Conservation (phyloP, 2,797 vertebrate genomes). For the Poeciliopsis paucimaculata region DNA sequence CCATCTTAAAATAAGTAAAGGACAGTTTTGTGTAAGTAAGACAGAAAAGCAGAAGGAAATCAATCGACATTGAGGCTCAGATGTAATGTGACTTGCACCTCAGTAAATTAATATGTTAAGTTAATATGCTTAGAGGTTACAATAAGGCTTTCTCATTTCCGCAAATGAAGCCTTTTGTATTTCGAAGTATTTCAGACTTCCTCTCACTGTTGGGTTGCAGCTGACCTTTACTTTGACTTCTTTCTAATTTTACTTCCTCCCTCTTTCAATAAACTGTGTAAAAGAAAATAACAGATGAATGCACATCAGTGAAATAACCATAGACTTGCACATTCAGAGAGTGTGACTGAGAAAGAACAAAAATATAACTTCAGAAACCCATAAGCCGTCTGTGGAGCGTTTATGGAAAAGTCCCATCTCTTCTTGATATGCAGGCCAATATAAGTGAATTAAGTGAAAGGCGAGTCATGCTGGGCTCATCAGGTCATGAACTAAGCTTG, state of each 20-base stretch:
- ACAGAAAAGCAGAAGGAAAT: neutral
- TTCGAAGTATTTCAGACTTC: neutral
- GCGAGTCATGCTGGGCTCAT: slow-evolving; percentile 34
- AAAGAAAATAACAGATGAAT: neutral
- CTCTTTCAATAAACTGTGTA: neutral
- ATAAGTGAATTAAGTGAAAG: slow-evolving; percentile 46
- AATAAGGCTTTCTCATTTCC: neutral
- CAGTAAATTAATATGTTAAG: neutral
- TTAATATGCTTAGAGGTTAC: neutral
- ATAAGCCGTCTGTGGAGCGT: slow-evolving; percentile 19
- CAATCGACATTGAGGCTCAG: neutral
- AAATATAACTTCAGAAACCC: slow-evolving; percentile 7
- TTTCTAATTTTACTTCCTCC: neutral
- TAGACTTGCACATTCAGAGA: neutral
- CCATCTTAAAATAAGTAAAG: neutral
- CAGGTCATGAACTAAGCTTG: slow-evolving; percentile 28
- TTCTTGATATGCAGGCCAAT: slow-evolving; percentile 34
- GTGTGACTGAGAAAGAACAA: neutral
- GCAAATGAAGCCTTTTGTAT: neutral
- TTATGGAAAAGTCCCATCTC: slow-evolving; percentile 38
- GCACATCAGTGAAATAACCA: slow-evolving; percentile 12
- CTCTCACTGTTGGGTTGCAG: neutral
- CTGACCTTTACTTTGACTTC: neutral
- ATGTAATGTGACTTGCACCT: neutral
- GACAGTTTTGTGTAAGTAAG: neutral